These are phyloP conservation scores for Argya squamiceps DNA, from an alignment of 2,797 vertebrate species.

Conservation along the genomic window DNA sequence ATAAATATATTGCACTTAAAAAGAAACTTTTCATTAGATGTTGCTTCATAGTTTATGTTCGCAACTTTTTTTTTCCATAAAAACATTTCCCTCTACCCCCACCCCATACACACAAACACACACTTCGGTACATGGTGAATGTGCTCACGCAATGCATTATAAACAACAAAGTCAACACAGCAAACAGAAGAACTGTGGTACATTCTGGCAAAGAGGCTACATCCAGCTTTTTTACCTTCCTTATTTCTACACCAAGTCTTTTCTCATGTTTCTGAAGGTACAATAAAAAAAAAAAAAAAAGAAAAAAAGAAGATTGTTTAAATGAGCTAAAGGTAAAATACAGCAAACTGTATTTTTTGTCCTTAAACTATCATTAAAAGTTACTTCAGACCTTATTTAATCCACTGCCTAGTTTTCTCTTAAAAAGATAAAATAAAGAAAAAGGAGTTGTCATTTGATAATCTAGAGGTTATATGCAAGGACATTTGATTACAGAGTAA, in stretches of 20 bases:
- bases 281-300: background rate
- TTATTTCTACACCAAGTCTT: constrained; percentile 35
- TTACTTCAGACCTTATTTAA: constrained; percentile 51
- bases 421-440: constrained; percentile 4
- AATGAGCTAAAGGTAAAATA: constrained; percentile 77
- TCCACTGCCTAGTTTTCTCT: constrained; percentile 19
- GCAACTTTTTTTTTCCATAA: constrained; percentile 77
- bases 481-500: background rate
- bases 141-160: constrained; percentile 73
- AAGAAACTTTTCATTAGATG: constrained; percentile 83
- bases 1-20: constrained; percentile 99
- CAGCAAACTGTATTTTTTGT: constrained; percentile 76
- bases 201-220: constrained; percentile 63
- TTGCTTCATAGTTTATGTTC: constrained; percentile 78
- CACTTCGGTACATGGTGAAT: constrained; percentile 75
- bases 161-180: constrained; percentile 77
- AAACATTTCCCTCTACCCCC: constrained; percentile 73
- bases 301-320: constrained; percentile 9
- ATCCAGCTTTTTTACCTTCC: constrained; percentile 62
- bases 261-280: constrained; percentile 55
- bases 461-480: constrained; percentile 7
- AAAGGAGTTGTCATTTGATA: background rate
- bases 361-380: constrained; percentile 43
- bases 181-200: constrained; percentile 73
- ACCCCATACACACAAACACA: constrained; percentile 66